phyloP scores from a whole-genome alignment of 2,113 vertebrate genomes.

The Neomonachus schauinslandi region DNA sequence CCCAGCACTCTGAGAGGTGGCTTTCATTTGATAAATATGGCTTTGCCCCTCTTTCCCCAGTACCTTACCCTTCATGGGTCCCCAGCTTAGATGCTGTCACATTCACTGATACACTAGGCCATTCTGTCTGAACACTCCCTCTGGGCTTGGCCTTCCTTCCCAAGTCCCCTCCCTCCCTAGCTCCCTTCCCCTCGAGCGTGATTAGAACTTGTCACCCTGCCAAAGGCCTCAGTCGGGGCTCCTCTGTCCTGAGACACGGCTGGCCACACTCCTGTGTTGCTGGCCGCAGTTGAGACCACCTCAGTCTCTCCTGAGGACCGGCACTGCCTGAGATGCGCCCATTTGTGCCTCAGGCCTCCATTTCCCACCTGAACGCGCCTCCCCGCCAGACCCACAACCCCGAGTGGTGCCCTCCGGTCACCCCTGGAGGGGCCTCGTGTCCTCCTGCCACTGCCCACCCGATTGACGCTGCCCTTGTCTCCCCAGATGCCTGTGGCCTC shows the following conservation, averaged over 20 bases:
- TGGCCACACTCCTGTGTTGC: not conserved
- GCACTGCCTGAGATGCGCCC: not conserved
- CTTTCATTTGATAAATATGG: not conserved
- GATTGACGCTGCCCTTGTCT: not conserved
- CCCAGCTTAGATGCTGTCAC: not conserved
- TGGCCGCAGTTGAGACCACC: not conserved
- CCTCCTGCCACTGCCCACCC: not conserved
- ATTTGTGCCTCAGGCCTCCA: not conserved
- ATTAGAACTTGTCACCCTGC: not conserved
- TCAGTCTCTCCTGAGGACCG: not conserved
- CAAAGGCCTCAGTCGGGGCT: not conserved
- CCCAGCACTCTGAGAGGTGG: not conserved
- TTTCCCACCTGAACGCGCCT: not conserved
- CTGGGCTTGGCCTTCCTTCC: slow-evolving; percentile 61
- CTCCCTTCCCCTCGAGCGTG: not conserved
- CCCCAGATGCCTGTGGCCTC: slow-evolving; percentile 94
- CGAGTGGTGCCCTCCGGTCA: not conserved
- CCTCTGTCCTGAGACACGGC: not conserved
- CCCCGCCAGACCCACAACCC: not conserved
- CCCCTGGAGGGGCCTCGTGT: not conserved
- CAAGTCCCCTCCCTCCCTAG: not conserved
- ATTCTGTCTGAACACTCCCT: not conserved
- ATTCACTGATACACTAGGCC: not conserved
- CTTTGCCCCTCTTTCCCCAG: not conserved
- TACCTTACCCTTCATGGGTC: not conserved